These are phyloP conservation scores for Toxotes chatareus DNA, from an alignment of 2,113 vertebrate species.

Conservation along the genomic window DNA sequence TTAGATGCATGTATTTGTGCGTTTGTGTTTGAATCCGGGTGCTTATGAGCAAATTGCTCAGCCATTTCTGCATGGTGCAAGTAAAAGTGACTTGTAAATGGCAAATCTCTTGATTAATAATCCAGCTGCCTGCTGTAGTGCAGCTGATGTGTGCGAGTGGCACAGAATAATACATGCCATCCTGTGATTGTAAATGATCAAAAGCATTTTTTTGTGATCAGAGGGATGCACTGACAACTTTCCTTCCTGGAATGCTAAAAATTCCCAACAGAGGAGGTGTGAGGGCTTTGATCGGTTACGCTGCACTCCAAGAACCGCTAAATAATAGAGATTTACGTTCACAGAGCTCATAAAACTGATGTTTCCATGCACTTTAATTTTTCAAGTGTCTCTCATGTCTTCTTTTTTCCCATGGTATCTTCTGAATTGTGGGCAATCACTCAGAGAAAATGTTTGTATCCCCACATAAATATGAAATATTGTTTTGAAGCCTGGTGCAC, in stretches of 20 bases:
- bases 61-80: neutral
- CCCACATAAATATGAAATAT: neutral
- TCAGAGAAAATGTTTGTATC: neutral
- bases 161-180: conserved; percentile 62
- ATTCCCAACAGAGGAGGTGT: conserved; percentile 40
- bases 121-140: conserved; percentile 33
- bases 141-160: conserved; percentile 11
- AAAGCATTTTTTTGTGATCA: conserved; percentile 47
- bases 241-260: conserved; percentile 45
- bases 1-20: neutral
- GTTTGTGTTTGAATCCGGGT: neutral
- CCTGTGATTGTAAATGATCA: conserved; percentile 69
- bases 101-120: conserved; percentile 66
- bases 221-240: conserved; percentile 52
- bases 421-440: neutral
- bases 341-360: conserved; percentile 13
- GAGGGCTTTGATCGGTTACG: conserved; percentile 60
- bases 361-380: conserved; percentile 8
- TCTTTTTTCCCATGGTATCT: neutral
- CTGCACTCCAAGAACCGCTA: conserved; percentile 46
- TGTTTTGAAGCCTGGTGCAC: neutral
- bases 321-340: conserved; percentile 64
- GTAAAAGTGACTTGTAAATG: conserved; percentile 50
- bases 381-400: conserved; percentile 3
- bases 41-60: neutral